phyloP scores from a whole-genome alignment of 1,140 invertebrate species.

The Hyposmocoma kahamanoa region DNA sequence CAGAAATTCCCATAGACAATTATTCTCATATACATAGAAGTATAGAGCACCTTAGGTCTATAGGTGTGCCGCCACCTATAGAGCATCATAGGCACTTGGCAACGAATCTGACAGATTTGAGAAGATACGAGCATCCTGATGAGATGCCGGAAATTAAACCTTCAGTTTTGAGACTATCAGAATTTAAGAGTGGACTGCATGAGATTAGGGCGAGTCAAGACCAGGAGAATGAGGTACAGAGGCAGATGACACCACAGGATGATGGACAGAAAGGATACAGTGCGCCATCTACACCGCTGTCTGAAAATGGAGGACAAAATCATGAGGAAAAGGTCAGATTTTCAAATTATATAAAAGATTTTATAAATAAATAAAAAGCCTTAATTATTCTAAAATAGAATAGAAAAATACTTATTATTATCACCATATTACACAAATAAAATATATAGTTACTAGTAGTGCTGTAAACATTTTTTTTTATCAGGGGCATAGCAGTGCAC shows the following conservation, averaged over 20 bases:
- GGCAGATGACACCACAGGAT: slow-evolving; percentile 63
- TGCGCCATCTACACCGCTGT: slow-evolving; percentile 78
- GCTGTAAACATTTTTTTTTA: too few relatives aligned
- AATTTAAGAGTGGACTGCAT: slow-evolving; percentile 66
- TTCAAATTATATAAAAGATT: too few relatives aligned
- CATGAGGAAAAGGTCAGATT: slow-evolving; percentile 76
- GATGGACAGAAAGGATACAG: slow-evolving; percentile 69
- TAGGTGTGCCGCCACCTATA: slow-evolving; percentile 75
- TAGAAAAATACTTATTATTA: too few relatives aligned
- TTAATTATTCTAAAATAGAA: too few relatives aligned
- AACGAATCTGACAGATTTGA: slow-evolving; percentile 66
- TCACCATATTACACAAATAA: too few relatives aligned
- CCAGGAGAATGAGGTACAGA: slow-evolving; percentile 62
- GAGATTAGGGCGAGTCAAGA: slow-evolving; percentile 59
- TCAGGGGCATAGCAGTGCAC: too few relatives aligned
- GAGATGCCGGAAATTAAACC: slow-evolving; percentile 74
- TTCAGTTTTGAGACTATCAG: slow-evolving; percentile 66
- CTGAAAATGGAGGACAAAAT: slow-evolving; percentile 74
- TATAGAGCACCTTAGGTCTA: slow-evolving; percentile 78
- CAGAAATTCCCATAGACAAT: slow-evolving; percentile 76
- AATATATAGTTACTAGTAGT: too few relatives aligned
- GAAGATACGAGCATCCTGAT: slow-evolving; percentile 71
- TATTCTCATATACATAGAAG: slow-evolving; percentile 79
- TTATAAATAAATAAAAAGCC: neutral
- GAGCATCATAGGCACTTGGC: slow-evolving; percentile 68